Evolutionary conservation across 1,140 invertebrate species (phyloP), one percentile per base, ranked within the genome.

Genomic region (Drosophila mayri): DNA sequence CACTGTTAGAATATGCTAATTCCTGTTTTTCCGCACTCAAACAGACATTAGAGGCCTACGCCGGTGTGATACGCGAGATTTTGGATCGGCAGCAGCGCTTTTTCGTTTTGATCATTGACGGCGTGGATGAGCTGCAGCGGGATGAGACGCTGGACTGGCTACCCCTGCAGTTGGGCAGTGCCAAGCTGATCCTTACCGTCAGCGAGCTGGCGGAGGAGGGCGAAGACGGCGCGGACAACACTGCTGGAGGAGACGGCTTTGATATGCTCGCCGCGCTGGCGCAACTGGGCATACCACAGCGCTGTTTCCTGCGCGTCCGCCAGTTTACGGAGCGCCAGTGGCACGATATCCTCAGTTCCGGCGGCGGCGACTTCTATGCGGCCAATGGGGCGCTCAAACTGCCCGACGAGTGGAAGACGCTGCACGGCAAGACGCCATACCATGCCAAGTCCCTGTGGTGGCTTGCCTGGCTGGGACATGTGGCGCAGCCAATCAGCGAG

Each of bases 111-210:
- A 94, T 96, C 22, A 94, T 97, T 62, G 96, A 97, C 85, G 96
- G 95, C 0, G 92, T 97, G 9, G 96, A 97, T 85, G 95, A 95
- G 91, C 93, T 95, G 61, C 92, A 93, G 68, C 79, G 86, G 16
- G 93, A 93, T 60, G 92, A 88, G 62, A 93, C 93, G 16, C 93
- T 95, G 22, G 93, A 95, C 30, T 97, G 96, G 96, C 90, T 97
- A 60, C 96, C 96, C 5, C 92, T 93, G 18, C 93, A 94, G 44
- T 93, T 97, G 52, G 95, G 96, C 4, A 93, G 94, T 50, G 95
- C 95, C 83, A 96, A 96, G 92, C 93, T 97, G 65, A 94, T 97
- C 30, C 83, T 97, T 49, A 96, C 96, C 2, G 94, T 96, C 55
- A 94, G 95, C 44, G 87, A 90, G 50, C 18, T 43, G 41, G 71